These are phyloP conservation scores for Colletes gigas DNA, from an alignment of 1,140 invertebrate species.

Conservation along the genomic window DNA sequence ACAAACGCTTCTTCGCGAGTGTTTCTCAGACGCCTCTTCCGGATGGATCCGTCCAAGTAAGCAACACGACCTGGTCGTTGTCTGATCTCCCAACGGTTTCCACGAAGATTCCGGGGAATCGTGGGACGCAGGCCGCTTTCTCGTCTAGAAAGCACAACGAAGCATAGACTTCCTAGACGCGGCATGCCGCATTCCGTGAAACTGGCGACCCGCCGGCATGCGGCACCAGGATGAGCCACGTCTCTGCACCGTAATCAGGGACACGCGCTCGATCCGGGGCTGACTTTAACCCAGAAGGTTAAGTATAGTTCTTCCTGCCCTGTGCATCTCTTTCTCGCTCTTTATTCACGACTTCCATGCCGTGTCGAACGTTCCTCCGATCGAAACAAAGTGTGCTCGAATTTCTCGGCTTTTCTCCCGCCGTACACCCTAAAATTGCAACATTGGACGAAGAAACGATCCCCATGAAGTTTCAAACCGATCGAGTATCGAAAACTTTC, in stretches of 20 bases:
- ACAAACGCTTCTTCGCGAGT: background rate
- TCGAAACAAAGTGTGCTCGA: background rate
- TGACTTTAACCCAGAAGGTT: constrained; percentile 60
- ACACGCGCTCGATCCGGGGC: constrained; percentile 56
- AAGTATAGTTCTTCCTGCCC: constrained; percentile 54
- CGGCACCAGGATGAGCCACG: constrained; percentile 35
- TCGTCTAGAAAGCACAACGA: constrained; percentile 55
- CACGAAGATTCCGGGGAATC: constrained; percentile 38
- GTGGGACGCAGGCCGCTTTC: constrained; percentile 44
- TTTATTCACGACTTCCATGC: background rate
- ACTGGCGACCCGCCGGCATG: constrained; percentile 40
- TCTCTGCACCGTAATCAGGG: constrained; percentile 60
- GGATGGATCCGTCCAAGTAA: constrained; percentile 7
- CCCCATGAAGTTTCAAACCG: too few relatives aligned
- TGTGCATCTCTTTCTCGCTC: constrained; percentile 14
- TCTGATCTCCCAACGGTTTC: constrained; percentile 18
- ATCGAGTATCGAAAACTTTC: too few relatives aligned
- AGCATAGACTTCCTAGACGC: constrained; percentile 36
- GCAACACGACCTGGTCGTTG: constrained; percentile 5
- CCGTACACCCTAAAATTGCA: too few relatives aligned
- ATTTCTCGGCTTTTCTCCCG: too few relatives aligned
- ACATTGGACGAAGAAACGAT: too few relatives aligned
- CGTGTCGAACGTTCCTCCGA: background rate
- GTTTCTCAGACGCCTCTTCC: background rate
- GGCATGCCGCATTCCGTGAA: constrained; percentile 48